Evolutionary conservation across 2,797 vertebrate genomes (phyloP), one percentile per base, ranked within the genome.

Genomic region (Lepus oiostolus): DNA sequence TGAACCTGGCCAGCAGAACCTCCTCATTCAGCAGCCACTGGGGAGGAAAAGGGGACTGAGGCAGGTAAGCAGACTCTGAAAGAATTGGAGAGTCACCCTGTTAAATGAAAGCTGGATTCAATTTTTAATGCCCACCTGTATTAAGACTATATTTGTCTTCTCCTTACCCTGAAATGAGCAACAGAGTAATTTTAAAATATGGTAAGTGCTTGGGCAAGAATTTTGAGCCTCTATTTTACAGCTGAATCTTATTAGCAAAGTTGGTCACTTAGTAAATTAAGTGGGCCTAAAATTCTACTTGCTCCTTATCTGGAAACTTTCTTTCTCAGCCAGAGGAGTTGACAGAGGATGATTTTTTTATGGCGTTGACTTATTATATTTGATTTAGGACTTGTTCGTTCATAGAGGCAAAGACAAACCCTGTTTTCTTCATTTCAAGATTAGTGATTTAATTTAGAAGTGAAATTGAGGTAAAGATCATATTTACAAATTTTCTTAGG

Each of bases 1-100:
- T 3, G 99, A 99, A 94, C 99, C 99, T 0, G 99, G 99, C 81
- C 99, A 99, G 90, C 99, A 99, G 98, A 99, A 99, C 97, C 98
- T 99, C 68, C 99, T 99, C 21, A 97, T 99, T 96, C 99, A 99
- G 97, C 99, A 99, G 89, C 99, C 99, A 0, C 96, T 99, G 82
- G 99, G 99, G 84, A 98, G 99, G 88, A 99, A 99, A 96, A 98
- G 99, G 97, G 99, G 99, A 89, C 98, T 99, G 28, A 98, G 99
- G 96, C 99, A 99, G 99, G 99, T 99, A 96, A 98, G 98, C 79
- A 68, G 32, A 50, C 58, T 14, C 0, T 0, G 35, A 62, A 28
- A 32, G 60, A 0, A 1, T 71, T 58, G 26, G 38, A 32, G 30
- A 47, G 21, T 32, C 70, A 74, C 32, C 32, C 63, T 10, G 0